Evolutionary conservation across 2,113 vertebrate species (phyloP).

Genomic region (Propithecus coquereli): DNA sequence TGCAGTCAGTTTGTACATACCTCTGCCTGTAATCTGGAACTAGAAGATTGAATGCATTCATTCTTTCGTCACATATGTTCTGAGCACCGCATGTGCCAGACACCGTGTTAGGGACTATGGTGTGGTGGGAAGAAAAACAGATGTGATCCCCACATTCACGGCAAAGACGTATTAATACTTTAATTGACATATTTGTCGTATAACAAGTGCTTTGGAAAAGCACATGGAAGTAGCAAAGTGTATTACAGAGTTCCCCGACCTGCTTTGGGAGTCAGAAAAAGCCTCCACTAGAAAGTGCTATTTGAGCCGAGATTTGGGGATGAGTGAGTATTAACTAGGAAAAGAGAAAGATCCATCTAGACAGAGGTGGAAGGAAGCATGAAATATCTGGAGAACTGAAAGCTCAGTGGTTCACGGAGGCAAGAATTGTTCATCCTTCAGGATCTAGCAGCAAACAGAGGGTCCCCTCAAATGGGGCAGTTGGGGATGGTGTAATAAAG

Average conservation of each 20-base stretch:
- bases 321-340: not conserved
- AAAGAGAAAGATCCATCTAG: not conserved
- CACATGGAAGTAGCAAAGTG: not conserved
- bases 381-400: not conserved
- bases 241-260: not conserved
- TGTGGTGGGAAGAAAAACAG: not conserved
- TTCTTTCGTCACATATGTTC: not conserved
- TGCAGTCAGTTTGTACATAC: not conserved
- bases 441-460: not conserved
- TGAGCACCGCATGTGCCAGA: not conserved
- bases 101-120: not conserved
- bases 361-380: not conserved
- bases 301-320: not conserved
- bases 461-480: not conserved
- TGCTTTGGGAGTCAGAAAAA: not conserved
- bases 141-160: not conserved
- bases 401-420: not conserved
- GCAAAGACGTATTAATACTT: not conserved
- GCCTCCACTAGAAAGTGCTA: not conserved
- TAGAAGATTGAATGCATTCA: not conserved
- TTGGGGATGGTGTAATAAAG: not conserved
- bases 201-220: slow-evolving; percentile 1
- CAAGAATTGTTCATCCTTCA: not conserved
- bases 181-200: not conserved
- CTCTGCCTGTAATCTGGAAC: not conserved